A percentile compares a stretch with the other conserved stretches of the same genome.
These are phyloP conservation scores for Danaus plexippus DNA, from an alignment of 1,140 invertebrate genomes.

Conservation along the genomic window DNA sequence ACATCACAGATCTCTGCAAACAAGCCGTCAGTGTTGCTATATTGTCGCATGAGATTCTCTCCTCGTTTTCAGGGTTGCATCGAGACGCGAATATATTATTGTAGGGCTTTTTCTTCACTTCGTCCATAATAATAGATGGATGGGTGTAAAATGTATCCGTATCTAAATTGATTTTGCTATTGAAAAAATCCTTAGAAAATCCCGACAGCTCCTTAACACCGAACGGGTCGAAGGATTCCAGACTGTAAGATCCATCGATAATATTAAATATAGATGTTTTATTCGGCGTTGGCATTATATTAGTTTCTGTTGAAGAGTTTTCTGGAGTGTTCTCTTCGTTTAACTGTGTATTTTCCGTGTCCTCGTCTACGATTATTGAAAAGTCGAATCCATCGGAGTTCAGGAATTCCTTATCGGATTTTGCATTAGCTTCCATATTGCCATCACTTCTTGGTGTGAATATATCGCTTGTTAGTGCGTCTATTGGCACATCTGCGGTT, in stretches of 20 bases:
- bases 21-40: slow-evolving; percentile 74
- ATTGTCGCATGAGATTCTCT: slow-evolving; percentile 54
- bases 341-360: slow-evolving; percentile 30
- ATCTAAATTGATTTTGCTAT: slow-evolving; percentile 40
- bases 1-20: slow-evolving; percentile 77
- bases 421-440: slow-evolving; percentile 34
- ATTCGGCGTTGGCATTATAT: slow-evolving; percentile 17
- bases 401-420: slow-evolving; percentile 45
- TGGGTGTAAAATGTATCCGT: slow-evolving; percentile 50
- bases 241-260: slow-evolving; percentile 52
- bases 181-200: slow-evolving; percentile 47
- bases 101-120: slow-evolving; percentile 58
- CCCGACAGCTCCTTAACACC: slow-evolving; percentile 46
- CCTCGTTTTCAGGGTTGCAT: slow-evolving; percentile 36
- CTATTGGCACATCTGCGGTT: slow-evolving; percentile 51
- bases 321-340: slow-evolving; percentile 31
- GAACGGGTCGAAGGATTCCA: slow-evolving; percentile 64
- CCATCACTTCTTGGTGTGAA: slow-evolving; percentile 46
- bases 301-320: slow-evolving; percentile 31
- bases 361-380: slow-evolving; percentile 56
- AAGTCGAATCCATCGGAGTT: slow-evolving; percentile 61
- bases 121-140: slow-evolving; percentile 52
- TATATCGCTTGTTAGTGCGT: slow-evolving; percentile 40
- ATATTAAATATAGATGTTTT: slow-evolving; percentile 52
- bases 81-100: slow-evolving; percentile 55